Evolutionary conservation across 2,888 invertebrate genomes (phyloP), one percentile per base, ranked within the genome.

Genomic region (Ametastegia equiseti): DNA sequence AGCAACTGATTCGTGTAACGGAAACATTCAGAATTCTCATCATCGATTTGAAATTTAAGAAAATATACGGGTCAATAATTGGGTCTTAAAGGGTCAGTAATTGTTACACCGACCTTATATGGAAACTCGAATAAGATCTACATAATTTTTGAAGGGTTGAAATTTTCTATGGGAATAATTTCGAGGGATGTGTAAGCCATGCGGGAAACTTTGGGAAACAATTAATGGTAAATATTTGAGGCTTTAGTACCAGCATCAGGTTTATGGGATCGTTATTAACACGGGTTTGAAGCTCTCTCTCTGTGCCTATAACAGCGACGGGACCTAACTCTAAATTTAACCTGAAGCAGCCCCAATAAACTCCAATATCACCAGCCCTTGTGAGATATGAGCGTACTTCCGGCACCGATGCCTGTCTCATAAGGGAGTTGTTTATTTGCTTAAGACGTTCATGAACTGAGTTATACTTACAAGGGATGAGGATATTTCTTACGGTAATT

Each of bases 231-330:
- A 54, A 78, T 67, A 50, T 47, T 33, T 36, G 13, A 80, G 67
- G n/a, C n/a, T 50, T 73, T 63, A 60, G 33, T 63, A 65, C 65
- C 67, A 42, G 60, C 79, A 63, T 81, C 80, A 80, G 80, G 73
- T 81, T 83, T 80, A 81, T 77, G 83, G 47, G 79, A 75, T 83
- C 80, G 71, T 82, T 82, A 82, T 77, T 82, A 82, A 80, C 81
- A 79, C 50, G 81, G 67, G 81, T 73, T 80, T 80, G 42, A 71
- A 45, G 73, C 69, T 71, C 45, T 47, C 71, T 69, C 69, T 71
- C 45, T 47, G 45, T 69, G 80, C 36, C 45, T 47, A n/a, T n/a
- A 69, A 50, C 69, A 39, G 33, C 45, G 45, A 45, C 36, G 23
- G 60, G 63, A 42, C 39, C 42, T 42, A 27, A 33, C 81, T 57